Evolutionary conservation across 2,113 vertebrate genomes (phyloP).

Genomic region (Columba livia): DNA sequence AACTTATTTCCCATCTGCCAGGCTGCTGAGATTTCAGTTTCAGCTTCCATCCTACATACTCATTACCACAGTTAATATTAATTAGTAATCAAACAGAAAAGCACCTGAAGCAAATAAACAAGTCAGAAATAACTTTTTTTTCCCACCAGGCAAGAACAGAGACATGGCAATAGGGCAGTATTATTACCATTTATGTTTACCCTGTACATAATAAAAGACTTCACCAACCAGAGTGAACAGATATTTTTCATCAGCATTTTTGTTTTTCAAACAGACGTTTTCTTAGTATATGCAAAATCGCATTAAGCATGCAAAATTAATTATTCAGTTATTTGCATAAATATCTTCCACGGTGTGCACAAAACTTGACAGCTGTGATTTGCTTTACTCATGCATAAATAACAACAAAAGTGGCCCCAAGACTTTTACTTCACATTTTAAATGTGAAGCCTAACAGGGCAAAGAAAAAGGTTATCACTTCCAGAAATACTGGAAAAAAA

Average conservation of each 20-base stretch:
- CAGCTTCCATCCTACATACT: not conserved
- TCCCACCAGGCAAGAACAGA: not conserved
- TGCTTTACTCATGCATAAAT: slow-evolving; percentile 24
- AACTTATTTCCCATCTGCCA: not conserved
- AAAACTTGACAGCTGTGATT: slow-evolving; percentile 33
- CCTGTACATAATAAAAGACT: not conserved
- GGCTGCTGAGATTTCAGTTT: not conserved
- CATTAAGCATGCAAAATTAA: not conserved
- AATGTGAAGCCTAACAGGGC: not conserved
- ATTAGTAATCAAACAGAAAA: slow-evolving; percentile 12
- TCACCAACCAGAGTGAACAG: not conserved
- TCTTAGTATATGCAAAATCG: slow-evolving; percentile 1
- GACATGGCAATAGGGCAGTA: not conserved
- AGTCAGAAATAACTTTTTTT: not conserved
- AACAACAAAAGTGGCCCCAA: slow-evolving; percentile 39
- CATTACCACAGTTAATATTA: not conserved
- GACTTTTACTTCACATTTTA: slow-evolving; percentile 29
- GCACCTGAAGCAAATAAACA: not conserved
- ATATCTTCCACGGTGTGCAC: not conserved
- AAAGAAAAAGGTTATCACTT: not conserved
- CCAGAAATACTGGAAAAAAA: not conserved
- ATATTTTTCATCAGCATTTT: not conserved
- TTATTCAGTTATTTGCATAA: slow-evolving; percentile 24
- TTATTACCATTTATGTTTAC: not conserved
- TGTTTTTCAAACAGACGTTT: not conserved